phyloP scores from a whole-genome alignment of 1,140 invertebrate species.

The Rhyzopertha dominica region DNA sequence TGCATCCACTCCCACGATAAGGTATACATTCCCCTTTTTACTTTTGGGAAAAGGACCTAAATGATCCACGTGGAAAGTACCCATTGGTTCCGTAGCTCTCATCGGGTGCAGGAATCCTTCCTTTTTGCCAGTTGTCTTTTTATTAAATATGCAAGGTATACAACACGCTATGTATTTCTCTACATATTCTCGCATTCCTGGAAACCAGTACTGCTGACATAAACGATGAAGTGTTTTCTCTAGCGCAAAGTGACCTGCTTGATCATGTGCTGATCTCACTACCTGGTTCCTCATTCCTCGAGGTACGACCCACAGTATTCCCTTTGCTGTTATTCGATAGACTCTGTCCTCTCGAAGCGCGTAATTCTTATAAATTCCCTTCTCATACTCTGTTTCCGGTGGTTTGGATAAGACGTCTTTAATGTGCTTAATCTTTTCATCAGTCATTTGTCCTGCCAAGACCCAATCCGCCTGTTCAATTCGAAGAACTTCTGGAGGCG shows the following conservation, averaged over 20 bases:
- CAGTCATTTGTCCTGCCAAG: conserved; percentile 18
- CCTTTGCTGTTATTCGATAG: conserved; percentile 27
- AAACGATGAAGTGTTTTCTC: conserved; percentile 36
- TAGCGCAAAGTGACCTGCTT: conserved; percentile 36
- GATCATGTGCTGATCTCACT: conserved; percentile 36
- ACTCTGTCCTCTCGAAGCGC: conserved; percentile 28
- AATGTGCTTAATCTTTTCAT: conserved; percentile 15
- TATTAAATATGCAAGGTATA: conserved; percentile 22
- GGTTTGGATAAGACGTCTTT: conserved; percentile 12
- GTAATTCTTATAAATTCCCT: conserved; percentile 30
- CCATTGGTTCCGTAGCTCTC: conserved; percentile 22
- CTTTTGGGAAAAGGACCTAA: conserved; percentile 30
- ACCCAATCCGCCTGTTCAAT: conserved; percentile 20
- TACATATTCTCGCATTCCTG: conserved; percentile 31
- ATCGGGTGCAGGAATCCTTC: conserved; percentile 34
- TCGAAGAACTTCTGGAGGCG: conserved; percentile 4
- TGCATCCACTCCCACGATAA: conserved; percentile 18
- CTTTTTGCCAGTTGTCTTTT: conserved; percentile 24
- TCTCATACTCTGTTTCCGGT: conserved; percentile 19
- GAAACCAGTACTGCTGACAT: conserved; percentile 36
- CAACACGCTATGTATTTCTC: conserved; percentile 30
- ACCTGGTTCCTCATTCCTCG: conserved; percentile 31
- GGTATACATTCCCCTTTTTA: conserved; percentile 17
- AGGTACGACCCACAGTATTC: conserved; percentile 37
- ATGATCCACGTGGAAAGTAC: conserved; percentile 31